These are phyloP conservation scores for Mylabris sibirica DNA, from an alignment of 2,888 invertebrate genomes.

Conservation along the genomic window DNA sequence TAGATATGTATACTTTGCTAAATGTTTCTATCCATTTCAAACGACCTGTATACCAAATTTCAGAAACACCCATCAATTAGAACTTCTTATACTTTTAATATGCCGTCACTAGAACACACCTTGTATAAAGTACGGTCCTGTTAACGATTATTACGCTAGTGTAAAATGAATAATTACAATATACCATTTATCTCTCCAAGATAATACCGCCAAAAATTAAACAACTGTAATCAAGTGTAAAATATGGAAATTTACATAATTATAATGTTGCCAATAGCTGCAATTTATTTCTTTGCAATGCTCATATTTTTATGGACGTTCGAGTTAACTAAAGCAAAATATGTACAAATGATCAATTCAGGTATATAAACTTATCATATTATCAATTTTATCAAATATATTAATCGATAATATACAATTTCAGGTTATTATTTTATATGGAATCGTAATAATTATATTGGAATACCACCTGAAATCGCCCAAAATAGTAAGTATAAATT, in stretches of 20 bases:
- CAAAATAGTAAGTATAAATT: constrained; percentile 13
- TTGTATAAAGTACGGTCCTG: too few relatives aligned
- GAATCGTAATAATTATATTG: constrained; percentile 21
- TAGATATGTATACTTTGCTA: too few relatives aligned
- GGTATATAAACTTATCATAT: constrained; percentile 17
- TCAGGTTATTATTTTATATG: constrained; percentile 30
- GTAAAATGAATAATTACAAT: too few relatives aligned
- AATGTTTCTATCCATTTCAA: too few relatives aligned
- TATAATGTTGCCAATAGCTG: constrained; percentile 27
- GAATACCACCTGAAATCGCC: constrained; percentile 26
- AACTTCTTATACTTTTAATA: too few relatives aligned
- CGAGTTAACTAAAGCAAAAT: constrained; percentile 20
- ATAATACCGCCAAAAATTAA: too few relatives aligned
- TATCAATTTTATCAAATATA: constrained; percentile 5
- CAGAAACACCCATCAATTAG: too few relatives aligned
- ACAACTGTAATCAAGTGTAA: background rate
- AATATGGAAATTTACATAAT: constrained; percentile 26
- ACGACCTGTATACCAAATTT: too few relatives aligned
- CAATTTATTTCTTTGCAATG: constrained; percentile 26
- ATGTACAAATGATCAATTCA: constrained; percentile 27
- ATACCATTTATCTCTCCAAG: too few relatives aligned
- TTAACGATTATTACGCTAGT: too few relatives aligned
- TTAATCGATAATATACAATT: background rate
- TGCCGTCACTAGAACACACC: too few relatives aligned
- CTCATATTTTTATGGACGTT: constrained; percentile 22